A percentile compares a stretch with the other conserved stretches of the same genome.
Evolutionary conservation across 2,888 invertebrate genomes (phyloP).

Genomic region (Gerris lacustris): DNA sequence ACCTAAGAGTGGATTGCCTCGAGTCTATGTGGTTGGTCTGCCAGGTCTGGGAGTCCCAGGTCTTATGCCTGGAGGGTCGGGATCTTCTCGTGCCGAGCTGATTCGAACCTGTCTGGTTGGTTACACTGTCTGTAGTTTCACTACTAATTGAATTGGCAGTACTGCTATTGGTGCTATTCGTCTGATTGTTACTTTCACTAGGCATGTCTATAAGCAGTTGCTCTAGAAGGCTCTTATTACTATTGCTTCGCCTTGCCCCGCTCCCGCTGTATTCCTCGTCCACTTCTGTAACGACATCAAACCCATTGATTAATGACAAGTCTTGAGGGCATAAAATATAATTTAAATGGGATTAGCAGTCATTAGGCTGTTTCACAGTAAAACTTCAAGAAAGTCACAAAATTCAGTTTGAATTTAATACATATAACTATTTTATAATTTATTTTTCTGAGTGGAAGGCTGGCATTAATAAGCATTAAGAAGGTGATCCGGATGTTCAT

Average conservation of each 20-base stretch:
- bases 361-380: too few species aligned
- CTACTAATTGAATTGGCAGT: not conserved
- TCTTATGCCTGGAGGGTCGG: not conserved
- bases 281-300: not conserved
- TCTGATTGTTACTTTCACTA: slow-evolving; percentile 11
- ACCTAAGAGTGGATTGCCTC: slow-evolving; percentile 13
- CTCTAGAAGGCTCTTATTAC: slow-evolving; percentile 41
- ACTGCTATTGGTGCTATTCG: not conserved
- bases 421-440: too few species aligned
- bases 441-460: too few species aligned
- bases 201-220: slow-evolving; percentile 79
- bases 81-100: not conserved
- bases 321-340: too few species aligned
- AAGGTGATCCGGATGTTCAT: too few species aligned
- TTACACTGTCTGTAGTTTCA: not conserved
- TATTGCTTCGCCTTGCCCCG: not conserved
- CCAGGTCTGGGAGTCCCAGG: not conserved
- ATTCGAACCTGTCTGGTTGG: not conserved
- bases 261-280: not conserved
- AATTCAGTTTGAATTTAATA: too few species aligned
- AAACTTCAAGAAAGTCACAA: too few species aligned
- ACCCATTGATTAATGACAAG: too few species aligned
- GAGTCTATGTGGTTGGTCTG: slow-evolving; percentile 6
- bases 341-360: too few species aligned
- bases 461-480: too few species aligned